Evolutionary conservation across 2,797 vertebrate genomes (phyloP).

Genomic region (Rhadinocentrus ornatus): DNA sequence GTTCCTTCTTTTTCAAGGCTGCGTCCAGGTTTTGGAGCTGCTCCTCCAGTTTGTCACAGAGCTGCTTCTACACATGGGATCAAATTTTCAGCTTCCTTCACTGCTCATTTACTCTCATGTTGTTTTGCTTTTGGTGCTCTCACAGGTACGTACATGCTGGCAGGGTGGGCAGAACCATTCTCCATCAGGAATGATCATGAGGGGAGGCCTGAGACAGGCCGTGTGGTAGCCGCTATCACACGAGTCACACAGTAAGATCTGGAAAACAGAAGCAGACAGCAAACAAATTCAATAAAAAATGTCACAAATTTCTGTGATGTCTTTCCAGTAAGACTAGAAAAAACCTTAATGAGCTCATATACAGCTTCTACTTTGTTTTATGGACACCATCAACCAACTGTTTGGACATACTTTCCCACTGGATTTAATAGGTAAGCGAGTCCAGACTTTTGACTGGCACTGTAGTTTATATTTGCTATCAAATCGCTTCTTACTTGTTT

Average conservation of each 20-base stretch:
- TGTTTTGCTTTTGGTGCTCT: not conserved
- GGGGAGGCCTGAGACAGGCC: slow-evolving; percentile 94
- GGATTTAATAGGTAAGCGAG: no score
- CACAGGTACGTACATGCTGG: slow-evolving; percentile 88
- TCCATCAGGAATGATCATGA: slow-evolving; percentile 98
- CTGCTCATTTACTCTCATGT: fast-evolving
- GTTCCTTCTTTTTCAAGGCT: slow-evolving; percentile 95
- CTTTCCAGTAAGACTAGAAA: no score
- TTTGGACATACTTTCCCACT: no score
- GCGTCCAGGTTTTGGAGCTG: slow-evolving; percentile 93
- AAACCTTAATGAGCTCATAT: no score
- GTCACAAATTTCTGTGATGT: no score
- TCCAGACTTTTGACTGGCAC: no score
- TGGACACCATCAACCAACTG: no score
- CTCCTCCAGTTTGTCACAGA: slow-evolving; percentile 95
- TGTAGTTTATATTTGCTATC: no score
- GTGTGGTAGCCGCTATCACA: slow-evolving; percentile 98
- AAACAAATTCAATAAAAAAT: not conserved
- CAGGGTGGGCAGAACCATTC: slow-evolving; percentile 99
- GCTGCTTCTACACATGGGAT: slow-evolving; percentile 86
- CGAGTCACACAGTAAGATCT: slow-evolving; percentile 97
- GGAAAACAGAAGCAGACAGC: slow-evolving; percentile 6
- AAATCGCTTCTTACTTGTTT: no score
- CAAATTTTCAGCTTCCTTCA: fast-evolving
- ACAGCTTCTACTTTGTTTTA: no score